Evolutionary conservation across 1,140 invertebrate genomes (phyloP), one percentile per base, ranked within the genome.

Genomic region (Penaeus indicus): DNA sequence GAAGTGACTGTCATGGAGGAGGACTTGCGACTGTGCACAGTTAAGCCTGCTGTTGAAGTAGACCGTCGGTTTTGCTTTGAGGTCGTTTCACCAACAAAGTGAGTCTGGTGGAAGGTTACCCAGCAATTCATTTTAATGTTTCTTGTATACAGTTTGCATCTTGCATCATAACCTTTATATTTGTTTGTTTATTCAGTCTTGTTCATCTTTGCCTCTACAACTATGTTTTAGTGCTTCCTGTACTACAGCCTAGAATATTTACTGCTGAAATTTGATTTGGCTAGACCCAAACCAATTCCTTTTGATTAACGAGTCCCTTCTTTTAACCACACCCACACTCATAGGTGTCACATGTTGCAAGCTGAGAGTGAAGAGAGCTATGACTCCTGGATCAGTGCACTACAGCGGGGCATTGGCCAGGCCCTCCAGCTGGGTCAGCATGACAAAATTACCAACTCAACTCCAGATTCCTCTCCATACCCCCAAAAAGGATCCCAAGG

Each of bases 61-160:
- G 98, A 99, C 92, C 94, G 98, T 90, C 93, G 98, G 72, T 98
- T 97, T 93, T 99, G 98, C 92, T 99, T 99, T 93, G 98, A 99
- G 95, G 96, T 99, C 38, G 94, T 99, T 18, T 99, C 98, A 67
- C 98, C 98, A 19, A 95, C 96, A 21, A 98, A 98, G 87, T 88
- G 78, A 88, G 87, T 84, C 21, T 13, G 64, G 3, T 69, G 27
- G 16, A 19, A 75, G 7, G 42, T 75, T 27, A n/a, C 22, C 5
- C 10, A 19, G 27, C 4, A 4, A 18, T 75, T 75, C n/a, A 75
- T 19, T 75, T 19, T 32, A 32, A 47, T 54, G 64, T 32, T n/a
- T 67, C 54, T 61, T 81, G 47, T 80, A 47, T 22, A 38, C 38
- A 32, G 18, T 75, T 27, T n/a, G 69, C 22, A 27, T 72, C 19